Percentiles rank a stretch among this genome's conserved stretches.
Conservation (phyloP, 2,113 vertebrate genomes). For the Okapia johnstoni region DNA sequence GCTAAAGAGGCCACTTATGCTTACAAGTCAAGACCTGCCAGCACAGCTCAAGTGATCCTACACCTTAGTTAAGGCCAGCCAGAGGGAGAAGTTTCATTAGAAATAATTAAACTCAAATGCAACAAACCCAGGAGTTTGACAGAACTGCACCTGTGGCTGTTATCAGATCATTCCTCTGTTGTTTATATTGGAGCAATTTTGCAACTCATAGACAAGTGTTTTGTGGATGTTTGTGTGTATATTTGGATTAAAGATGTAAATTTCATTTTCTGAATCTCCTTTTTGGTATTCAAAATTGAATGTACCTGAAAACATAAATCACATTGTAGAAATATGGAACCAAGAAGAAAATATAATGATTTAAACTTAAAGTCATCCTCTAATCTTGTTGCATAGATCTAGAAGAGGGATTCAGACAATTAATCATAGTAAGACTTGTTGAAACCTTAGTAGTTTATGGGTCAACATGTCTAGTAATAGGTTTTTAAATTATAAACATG, state of each 20-base stretch:
- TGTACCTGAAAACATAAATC: conserved; percentile 11
- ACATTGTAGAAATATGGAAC: neutral
- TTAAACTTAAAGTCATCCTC: neutral
- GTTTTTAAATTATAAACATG: conserved; percentile 18
- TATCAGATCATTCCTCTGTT: conserved; percentile 19
- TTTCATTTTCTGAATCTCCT: conserved; percentile 1
- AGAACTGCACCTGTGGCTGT: conserved; percentile 16
- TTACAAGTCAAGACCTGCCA: conserved; percentile 61
- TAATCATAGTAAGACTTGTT: neutral
- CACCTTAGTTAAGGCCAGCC: conserved; percentile 68
- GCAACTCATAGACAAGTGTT: neutral
- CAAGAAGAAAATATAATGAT: neutral
- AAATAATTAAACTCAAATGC: conserved; percentile 70
- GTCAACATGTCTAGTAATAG: neutral
- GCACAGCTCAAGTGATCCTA: conserved; percentile 66
- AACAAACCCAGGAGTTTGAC: conserved; percentile 70
- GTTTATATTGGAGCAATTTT: conserved; percentile 21
- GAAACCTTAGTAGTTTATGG: neutral
- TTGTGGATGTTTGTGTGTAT: neutral
- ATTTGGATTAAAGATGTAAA: neutral
- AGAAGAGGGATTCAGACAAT: neutral
- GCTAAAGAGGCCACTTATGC: conserved; percentile 73
- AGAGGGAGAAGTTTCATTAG: conserved; percentile 69
- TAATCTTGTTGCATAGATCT: neutral
- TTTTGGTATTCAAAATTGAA: neutral